phyloP scores from a whole-genome alignment of 92 coral and sea anemone species.

The Desmophyllum pertusum region DNA sequence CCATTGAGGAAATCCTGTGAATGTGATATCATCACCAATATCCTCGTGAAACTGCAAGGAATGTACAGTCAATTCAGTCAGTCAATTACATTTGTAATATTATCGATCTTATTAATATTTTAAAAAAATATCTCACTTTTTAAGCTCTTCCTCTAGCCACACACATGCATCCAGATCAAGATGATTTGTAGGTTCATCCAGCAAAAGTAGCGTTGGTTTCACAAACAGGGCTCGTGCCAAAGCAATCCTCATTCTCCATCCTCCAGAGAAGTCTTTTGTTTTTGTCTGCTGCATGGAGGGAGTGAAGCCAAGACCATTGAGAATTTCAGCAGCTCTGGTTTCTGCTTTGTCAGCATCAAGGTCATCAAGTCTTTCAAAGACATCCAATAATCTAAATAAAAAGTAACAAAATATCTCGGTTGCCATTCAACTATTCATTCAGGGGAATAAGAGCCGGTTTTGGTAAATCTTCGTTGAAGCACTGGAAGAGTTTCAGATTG shows the following conservation, averaged over 20 bases:
- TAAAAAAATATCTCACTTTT: conserved; percentile 58
- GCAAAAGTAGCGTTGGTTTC: conserved; percentile 83
- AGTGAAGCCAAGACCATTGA: conserved; percentile 96
- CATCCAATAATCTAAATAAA: conserved; percentile 76
- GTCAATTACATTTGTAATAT: not conserved
- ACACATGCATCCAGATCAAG: conserved; percentile 99
- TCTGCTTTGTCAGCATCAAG: conserved; percentile 95
- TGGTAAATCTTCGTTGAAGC: too few species aligned
- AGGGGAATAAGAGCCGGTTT: too few species aligned
- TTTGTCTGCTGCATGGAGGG: conserved; percentile 84
- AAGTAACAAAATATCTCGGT: not conserved
- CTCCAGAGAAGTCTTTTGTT: conserved; percentile 98
- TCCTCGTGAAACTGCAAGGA: conserved; percentile 86
- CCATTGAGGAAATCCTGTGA: conserved; percentile 99
- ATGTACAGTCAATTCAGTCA: not conserved
- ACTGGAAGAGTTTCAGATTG: too few species aligned
- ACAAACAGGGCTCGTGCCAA: conserved; percentile 95
- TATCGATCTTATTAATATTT: too few species aligned
- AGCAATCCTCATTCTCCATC: conserved; percentile 98
- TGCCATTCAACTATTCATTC: not conserved
- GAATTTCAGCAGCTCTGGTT: conserved; percentile 88
- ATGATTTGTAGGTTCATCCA: conserved; percentile 98
- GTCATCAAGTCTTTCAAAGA: conserved; percentile 95
- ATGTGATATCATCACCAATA: conserved; percentile 90
- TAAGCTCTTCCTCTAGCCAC: conserved; percentile 96